Percentiles rank a stretch among this genome's conserved stretches.
Evolutionary conservation across 2,113 vertebrate genomes (phyloP).

Genomic region (Myotis brandtii): DNA sequence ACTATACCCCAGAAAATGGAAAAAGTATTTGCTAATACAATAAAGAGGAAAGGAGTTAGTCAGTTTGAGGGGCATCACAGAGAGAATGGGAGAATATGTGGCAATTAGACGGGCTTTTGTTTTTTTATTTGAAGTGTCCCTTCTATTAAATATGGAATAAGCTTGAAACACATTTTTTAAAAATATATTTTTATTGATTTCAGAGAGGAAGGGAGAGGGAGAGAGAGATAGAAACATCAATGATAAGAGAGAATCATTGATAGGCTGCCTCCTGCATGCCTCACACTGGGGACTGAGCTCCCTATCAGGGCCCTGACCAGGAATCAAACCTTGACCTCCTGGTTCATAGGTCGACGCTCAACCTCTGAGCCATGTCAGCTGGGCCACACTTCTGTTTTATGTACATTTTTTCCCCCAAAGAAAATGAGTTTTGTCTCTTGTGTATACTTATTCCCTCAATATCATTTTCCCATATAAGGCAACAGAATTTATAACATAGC

Average conservation of each 20-base stretch:
- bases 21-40: background rate
- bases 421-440: background rate
- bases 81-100: background rate
- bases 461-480: background rate
- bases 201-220: too few relatives aligned
- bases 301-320: too few relatives aligned
- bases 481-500: background rate
- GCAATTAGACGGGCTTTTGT: background rate
- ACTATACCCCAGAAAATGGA: background rate
- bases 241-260: too few relatives aligned
- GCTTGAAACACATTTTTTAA: background rate
- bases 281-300: too few relatives aligned
- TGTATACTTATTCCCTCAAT: background rate
- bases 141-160: background rate
- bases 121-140: background rate
- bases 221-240: too few relatives aligned
- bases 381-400: background rate
- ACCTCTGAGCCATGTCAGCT: too few relatives aligned
- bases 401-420: background rate
- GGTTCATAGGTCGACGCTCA: too few relatives aligned
- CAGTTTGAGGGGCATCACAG: background rate
- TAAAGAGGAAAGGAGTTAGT: background rate
- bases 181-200: too few relatives aligned
- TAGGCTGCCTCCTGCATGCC: too few relatives aligned
- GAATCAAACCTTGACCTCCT: too few relatives aligned